A percentile compares a stretch with the other conserved stretches of the same genome.
Evolutionary conservation across 2,888 invertebrate species (phyloP).

Genomic region (Nudaria mundana): DNA sequence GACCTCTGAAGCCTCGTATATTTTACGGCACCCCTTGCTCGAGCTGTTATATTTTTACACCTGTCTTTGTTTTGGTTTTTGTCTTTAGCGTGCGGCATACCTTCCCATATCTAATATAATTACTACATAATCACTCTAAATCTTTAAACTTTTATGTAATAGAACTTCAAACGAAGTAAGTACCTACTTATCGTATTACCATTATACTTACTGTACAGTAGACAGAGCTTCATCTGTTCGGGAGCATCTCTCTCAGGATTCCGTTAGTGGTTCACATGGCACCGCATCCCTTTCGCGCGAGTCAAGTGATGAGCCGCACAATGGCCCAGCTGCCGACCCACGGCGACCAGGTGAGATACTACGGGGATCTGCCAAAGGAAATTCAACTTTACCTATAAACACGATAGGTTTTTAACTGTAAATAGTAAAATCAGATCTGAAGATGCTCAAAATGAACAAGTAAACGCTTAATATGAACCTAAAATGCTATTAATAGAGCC

Average conservation of each 20-base stretch:
- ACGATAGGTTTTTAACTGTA: slow-evolving; percentile 16
- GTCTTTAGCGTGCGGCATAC: no score
- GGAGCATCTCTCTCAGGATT: slow-evolving; percentile 63
- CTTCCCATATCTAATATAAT: no score
- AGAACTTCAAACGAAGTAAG: slow-evolving; percentile 15
- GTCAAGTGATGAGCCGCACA: slow-evolving; percentile 75
- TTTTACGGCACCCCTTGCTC: no score
- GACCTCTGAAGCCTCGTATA: no score
- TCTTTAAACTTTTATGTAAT: slow-evolving; percentile 12
- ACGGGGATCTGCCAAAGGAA: slow-evolving; percentile 23
- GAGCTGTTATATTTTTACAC: no score
- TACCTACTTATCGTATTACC: slow-evolving; percentile 60
- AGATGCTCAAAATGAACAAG: slow-evolving; percentile 38
- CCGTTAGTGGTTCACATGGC: slow-evolving; percentile 70
- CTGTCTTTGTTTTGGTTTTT: no score
- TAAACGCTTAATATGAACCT: slow-evolving; percentile 47
- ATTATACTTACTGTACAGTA: slow-evolving; percentile 40
- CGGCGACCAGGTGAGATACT: slow-evolving; percentile 65
- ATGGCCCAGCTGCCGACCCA: slow-evolving; percentile 66
- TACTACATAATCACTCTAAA: slow-evolving; percentile 5
- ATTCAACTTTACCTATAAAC: slow-evolving; percentile 29
- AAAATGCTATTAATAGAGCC: slow-evolving; percentile 39
- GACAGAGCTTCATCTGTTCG: slow-evolving; percentile 47
- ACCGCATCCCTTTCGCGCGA: slow-evolving; percentile 74
- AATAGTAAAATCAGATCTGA: slow-evolving; percentile 14